phyloP scores from a whole-genome alignment of 2,797 vertebrate species.

The Labroides dimidiatus region DNA sequence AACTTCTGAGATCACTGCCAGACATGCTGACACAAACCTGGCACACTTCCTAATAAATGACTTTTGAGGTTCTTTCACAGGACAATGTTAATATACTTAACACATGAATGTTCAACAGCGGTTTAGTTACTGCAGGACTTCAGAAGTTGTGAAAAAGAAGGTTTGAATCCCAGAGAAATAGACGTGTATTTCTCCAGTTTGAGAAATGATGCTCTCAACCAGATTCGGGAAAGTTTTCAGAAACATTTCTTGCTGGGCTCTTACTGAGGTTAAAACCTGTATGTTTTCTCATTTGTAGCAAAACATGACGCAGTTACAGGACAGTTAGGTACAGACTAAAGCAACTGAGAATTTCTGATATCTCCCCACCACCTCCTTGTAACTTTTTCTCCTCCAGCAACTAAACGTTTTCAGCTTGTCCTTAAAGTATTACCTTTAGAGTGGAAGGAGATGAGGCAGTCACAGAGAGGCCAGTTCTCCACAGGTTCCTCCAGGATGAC shows the following conservation, averaged over 20 bases:
- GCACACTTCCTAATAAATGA: not conserved
- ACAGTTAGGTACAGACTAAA: not conserved
- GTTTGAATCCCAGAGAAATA: not conserved
- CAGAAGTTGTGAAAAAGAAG: too few species aligned
- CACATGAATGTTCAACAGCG: not conserved
- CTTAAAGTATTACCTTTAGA: slow-evolving; percentile 89
- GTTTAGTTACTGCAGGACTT: not conserved
- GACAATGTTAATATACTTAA: not conserved
- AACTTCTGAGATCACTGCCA: slow-evolving; percentile 5
- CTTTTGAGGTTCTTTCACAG: not conserved
- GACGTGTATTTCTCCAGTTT: not conserved
- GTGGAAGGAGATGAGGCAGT: slow-evolving; percentile 98
- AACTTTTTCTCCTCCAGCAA: not conserved
- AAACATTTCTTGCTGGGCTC: not conserved
- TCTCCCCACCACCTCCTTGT: not conserved
- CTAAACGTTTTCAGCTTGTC: not conserved
- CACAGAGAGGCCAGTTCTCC: slow-evolving; percentile 95
- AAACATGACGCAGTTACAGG: not conserved
- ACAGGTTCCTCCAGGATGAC: slow-evolving; percentile 95
- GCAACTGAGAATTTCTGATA: not conserved
- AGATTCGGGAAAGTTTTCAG: not conserved
- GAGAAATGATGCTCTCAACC: too few species aligned
- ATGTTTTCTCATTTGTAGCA: not conserved
- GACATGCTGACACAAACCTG: slow-evolving; percentile 22
- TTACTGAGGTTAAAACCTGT: not conserved